Base-by-base conservation (phyloP, 2,797 vertebrate species). In the Gambelia wislizenii region DNA sequence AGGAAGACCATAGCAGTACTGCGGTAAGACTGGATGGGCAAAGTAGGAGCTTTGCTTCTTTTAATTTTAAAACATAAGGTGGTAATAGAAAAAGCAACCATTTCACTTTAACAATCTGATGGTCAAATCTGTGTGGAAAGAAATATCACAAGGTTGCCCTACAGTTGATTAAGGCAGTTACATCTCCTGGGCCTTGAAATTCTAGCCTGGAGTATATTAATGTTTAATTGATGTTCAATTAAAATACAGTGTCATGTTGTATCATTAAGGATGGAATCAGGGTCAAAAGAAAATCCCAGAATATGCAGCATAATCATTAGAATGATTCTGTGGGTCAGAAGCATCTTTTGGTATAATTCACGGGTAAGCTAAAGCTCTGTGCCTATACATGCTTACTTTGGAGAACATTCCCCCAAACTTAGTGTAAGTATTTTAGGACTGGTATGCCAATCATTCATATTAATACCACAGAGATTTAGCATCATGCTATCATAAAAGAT, bases 171-270 rank as follows among this genome's bases (percentile, higher is more conserved):
- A 27, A 83, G 59, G 25, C 4, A 85, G 84, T 85, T 84, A 86
- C n/a, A 90, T 91, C 91, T 87, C 86, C 61, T 5, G 44, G 80
- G 79, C 90, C 91, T 87, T 42, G 79, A 91, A 89, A 94, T 77
- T 91, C 83, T 91, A 91, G 90, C 81, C 92, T 87, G 91, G 90
- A 91, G 89, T 87, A 88, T 64, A 87, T 47, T 72, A 85, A 30
- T 14, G 30, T 5, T 33, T 93, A 95, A 95, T 93, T 95, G 93
- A 94, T 95, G n/a, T 76, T 85, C 87, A 93, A 93, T 83, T 82
- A 93, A 87, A 49, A 94, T 85, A 77, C n/a, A n/a, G n/a, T n/a
- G n/a, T 91, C 83, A 69, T 78, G 87, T 87, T 89, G 83, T 86
- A 87, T 93, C 93, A 84, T 92, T 92, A 91, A 69, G 70, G 86